Conservation (phyloP, 1,140 invertebrate species). For the Papilio machaon region DNA sequence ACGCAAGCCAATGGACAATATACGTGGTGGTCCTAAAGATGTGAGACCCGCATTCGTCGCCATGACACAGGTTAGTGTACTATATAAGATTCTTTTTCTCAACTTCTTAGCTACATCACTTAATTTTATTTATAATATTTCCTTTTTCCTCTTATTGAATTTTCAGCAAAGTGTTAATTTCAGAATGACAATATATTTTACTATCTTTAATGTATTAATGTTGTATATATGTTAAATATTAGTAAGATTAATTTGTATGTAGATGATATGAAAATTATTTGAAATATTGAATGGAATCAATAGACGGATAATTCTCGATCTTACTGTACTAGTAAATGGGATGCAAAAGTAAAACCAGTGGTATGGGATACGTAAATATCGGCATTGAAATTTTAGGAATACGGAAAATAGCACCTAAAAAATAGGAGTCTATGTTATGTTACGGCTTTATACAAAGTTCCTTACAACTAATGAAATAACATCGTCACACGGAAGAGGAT, state of each 20-base stretch:
- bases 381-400: too few species aligned
- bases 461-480: too few species aligned
- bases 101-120: background rate
- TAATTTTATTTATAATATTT: background rate
- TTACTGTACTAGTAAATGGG: too few species aligned
- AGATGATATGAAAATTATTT: background rate
- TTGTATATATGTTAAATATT: background rate
- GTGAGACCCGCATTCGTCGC: slow-evolving; percentile 63
- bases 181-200: background rate
- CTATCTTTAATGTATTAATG: background rate
- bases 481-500: too few species aligned
- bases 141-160: background rate
- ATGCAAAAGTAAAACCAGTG: too few species aligned
- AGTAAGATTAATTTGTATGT: background rate
- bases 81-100: background rate
- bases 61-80: slow-evolving; percentile 49
- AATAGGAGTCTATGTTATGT: too few species aligned
- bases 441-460: too few species aligned
- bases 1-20: slow-evolving; percentile 38
- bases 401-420: too few species aligned
- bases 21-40: slow-evolving; percentile 45
- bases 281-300: background rate
- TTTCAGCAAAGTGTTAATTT: background rate
- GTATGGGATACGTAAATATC: too few species aligned
- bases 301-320: too few species aligned